Base-by-base conservation (phyloP, 2,797 vertebrate genomes). In the Enteromius thamalakanensis region DNA sequence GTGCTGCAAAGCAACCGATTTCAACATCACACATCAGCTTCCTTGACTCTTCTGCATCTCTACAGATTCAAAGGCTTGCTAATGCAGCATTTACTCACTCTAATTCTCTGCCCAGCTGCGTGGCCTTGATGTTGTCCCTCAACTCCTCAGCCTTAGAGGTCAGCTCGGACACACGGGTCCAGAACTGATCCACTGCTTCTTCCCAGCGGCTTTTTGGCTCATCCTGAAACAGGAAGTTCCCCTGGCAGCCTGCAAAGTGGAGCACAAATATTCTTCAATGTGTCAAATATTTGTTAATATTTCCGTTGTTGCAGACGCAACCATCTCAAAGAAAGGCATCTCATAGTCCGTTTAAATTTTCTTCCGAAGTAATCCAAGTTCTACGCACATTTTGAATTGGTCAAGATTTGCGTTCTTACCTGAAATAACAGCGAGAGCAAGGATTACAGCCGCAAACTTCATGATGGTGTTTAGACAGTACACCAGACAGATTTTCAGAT, bases 91-190 rank as follows among this genome's bases (percentile, higher is more conserved):
- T 74, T 78, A 95, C 96, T 96, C 91, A 97, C 96, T 95, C 94
- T 10, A 97, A 88, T 74, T 96, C 95, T 87, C 91, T 89, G 89
- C 85, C 90, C 86, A 96, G 84, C 85, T 94, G 83, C 2, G 90
- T 86, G 68, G 80, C 87, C 75, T 74, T 90, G 78, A 96, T 85
- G 49, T 90, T 89, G 15, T 89, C 70, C 42, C 93, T 80, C 75
- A 94, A 62, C 0, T 90, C 88, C 0, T 94, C 92, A 0, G 92
- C 90, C 29, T 83, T 89, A 0, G 85, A 60, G 81, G 89, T 94
- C 65, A 96, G 84, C 21, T 91, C 90, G 0, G 79, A 79, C 49
- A 96, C 80, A 23, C 94, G 95, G 3, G 92, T 87, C 82, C 89
- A 92, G 34, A 97, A 90, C 84, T 79, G 86, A 1, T 93, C 85